Evolutionary conservation across 2,113 vertebrate species (phyloP).

Genomic region (Ginglymostoma cirratum): DNA sequence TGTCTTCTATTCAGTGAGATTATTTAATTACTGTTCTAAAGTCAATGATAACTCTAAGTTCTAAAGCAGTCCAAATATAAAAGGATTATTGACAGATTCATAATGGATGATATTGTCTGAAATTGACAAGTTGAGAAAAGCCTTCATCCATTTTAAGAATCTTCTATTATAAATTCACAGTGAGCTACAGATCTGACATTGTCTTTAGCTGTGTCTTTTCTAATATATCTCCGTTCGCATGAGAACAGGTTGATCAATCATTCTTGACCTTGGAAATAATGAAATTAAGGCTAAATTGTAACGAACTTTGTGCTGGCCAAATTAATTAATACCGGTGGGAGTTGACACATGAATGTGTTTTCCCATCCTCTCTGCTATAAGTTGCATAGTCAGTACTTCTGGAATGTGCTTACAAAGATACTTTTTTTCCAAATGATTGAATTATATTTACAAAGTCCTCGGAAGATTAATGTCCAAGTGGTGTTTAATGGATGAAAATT

Average conservation of each 20-base stretch:
- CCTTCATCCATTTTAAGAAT: neutral
- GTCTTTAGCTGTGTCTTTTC: neutral
- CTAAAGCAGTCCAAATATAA: neutral
- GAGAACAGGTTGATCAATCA: neutral
- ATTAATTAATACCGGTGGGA: slow-evolving; percentile 19
- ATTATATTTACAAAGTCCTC: neutral
- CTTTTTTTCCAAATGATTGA: slow-evolving; percentile 1
- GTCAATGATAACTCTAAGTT: neutral
- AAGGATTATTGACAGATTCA: neutral
- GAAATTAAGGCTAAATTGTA: neutral
- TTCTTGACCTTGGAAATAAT: slow-evolving; percentile 12
- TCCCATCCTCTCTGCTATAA: neutral
- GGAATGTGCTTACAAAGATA: neutral
- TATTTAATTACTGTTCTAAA: neutral
- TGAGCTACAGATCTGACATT: neutral
- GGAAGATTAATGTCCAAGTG: neutral
- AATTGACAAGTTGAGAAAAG: slow-evolving; percentile 9
- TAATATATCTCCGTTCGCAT: neutral
- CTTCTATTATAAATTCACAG: neutral
- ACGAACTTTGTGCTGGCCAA: neutral
- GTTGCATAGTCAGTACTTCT: slow-evolving; percentile 10
- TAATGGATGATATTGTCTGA: neutral
- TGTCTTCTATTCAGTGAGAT: neutral
- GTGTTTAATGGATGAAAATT: neutral
- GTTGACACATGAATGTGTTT: neutral